These are phyloP conservation scores for Cyphomyrmex costatus DNA, from an alignment of 1,140 invertebrate species.

Conservation along the genomic window DNA sequence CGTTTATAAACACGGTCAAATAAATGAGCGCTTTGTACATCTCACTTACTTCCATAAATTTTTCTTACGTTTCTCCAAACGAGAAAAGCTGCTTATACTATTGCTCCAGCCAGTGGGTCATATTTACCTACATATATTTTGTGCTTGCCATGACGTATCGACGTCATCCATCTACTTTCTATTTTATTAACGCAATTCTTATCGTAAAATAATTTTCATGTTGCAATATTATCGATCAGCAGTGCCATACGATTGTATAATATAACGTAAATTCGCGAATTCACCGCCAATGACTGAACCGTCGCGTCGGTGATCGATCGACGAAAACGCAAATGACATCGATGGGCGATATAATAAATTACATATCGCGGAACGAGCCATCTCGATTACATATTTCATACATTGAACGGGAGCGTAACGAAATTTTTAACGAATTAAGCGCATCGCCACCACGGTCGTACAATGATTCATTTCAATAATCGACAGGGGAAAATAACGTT, in stretches of 20 bases:
- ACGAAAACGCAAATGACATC: constrained; percentile 43
- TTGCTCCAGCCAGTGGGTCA: constrained; percentile 1
- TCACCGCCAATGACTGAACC: too few relatives aligned
- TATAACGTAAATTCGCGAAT: neutral
- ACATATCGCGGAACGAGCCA: constrained; percentile 33
- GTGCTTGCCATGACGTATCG: constrained; percentile 4
- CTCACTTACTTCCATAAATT: constrained; percentile 24
- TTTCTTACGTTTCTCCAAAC: constrained; percentile 3
- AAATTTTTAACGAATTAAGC: constrained; percentile 39
- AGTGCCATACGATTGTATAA: neutral
- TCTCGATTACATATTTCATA: constrained; percentile 35
- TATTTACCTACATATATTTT: constrained; percentile 1
- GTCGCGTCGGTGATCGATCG: constrained; percentile 33
- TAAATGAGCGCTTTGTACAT: neutral
- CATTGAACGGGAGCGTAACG: constrained; percentile 35
- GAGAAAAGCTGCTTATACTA: constrained; percentile 24
- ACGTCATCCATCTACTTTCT: constrained; percentile 3
- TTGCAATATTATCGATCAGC: constrained; percentile 28
- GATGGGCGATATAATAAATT: constrained; percentile 35
- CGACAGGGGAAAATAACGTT: neutral
- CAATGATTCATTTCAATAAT: constrained; percentile 13
- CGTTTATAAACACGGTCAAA: neutral
- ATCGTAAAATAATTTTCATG: neutral
- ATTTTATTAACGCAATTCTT: neutral
- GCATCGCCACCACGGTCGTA: neutral